Evolutionary conservation across 2,888 invertebrate species (phyloP), one percentile per base, ranked within the genome.

Genomic region (Leptinotarsa rubiginosa): DNA sequence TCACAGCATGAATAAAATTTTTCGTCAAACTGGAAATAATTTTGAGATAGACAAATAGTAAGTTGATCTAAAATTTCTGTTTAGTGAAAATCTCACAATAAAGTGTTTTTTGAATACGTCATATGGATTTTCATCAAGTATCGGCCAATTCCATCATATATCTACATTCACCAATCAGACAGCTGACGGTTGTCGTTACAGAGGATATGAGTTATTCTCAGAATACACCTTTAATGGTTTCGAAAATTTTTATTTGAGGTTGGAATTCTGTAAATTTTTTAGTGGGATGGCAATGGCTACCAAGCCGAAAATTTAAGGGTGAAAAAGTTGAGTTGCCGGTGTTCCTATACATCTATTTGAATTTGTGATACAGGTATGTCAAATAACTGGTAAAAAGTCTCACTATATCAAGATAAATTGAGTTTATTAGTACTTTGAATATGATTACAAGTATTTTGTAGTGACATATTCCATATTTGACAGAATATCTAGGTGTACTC

Each of bases 241-340:
- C 47, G 70, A 65, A 22, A 59, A 31, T 71, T 70, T 70, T 25
- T 47, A 67, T 64, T 16, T 52, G 22, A 71, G 16, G 69, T 64
- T 70, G 54, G 16, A 62, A 41, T 62, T 62, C 62, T 62, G 62
- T 18, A 18, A 65, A 31, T n/a, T 67, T 65, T 31, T 67, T 68
- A 65, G 68, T 65, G 52, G 71, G 68, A 72, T 72, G 74, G 75
- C 72, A 67, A 75, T 75, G 74, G 75, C 75, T 72, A 70, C 72
- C 72, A 59, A 69, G 75, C 72, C 22, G 59, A 59, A 59, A 59
- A 59, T 59, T 59, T 25, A 59, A 69, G 72, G 65, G 70, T 73
- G 56, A 56, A 56, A 41, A 56, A 56, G 72, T 70, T 75, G 72
- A 72, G 64, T 75, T 75, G 59, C 67, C 31, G 41, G 62, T 69